Evolutionary conservation across 2,797 vertebrate genomes (phyloP).

Genomic region (Mycteria americana): DNA sequence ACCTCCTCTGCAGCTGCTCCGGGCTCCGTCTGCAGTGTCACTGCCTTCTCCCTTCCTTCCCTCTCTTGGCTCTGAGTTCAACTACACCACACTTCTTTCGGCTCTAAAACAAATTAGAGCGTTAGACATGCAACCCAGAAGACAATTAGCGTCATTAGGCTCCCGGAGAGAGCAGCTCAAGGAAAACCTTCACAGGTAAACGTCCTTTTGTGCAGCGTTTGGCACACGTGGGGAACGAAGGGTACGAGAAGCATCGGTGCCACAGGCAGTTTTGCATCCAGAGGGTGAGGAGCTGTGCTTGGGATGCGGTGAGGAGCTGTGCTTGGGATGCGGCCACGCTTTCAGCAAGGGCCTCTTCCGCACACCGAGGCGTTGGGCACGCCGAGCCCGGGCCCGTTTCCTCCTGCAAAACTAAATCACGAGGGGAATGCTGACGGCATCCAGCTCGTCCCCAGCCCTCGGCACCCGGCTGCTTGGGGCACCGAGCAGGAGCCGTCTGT

Average conservation of each 20-base stretch:
- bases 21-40: not conserved
- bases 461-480: too few species aligned
- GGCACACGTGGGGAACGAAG: rapidly evolving
- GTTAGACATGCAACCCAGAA: not conserved
- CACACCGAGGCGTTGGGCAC: rapidly evolving
- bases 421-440: not conserved
- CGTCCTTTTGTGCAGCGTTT: not conserved
- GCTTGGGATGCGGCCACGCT: not conserved
- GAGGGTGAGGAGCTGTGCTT: not conserved
- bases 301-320: not conserved
- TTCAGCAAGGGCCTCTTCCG: not conserved
- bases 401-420: rapidly evolving
- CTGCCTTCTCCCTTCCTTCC: not conserved
- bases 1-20: not conserved
- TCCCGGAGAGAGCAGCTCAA: not conserved
- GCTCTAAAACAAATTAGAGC: not conserved
- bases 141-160: not conserved
- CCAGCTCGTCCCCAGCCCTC: not conserved
- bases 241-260: rapidly evolving
- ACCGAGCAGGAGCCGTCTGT: rapidly evolving
- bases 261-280: not conserved
- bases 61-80: not conserved
- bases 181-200: not conserved
- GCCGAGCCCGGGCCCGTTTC: rapidly evolving
- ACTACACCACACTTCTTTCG: not conserved